Conservation (phyloP, 1,140 invertebrate genomes). For the Chelonus insularis region DNA sequence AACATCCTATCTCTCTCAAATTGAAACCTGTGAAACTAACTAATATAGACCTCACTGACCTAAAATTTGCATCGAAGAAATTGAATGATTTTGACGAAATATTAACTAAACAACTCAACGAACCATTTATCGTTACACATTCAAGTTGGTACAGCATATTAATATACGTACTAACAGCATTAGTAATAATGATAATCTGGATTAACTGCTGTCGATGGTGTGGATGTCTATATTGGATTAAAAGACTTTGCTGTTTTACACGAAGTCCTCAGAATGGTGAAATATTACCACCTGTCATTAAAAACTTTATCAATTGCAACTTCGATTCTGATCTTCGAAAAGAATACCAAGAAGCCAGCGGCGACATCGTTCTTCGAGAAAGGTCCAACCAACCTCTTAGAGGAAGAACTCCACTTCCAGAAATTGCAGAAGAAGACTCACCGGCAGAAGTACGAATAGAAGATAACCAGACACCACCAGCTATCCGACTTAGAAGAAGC, state of each 20-base stretch:
- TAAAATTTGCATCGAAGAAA: conserved; percentile 7
- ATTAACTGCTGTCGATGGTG: conserved; percentile 12
- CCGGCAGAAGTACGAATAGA: too few species aligned
- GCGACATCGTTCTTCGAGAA: too few species aligned
- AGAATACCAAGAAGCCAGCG: neutral
- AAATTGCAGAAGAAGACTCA: too few species aligned
- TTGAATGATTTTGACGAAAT: conserved; percentile 13
- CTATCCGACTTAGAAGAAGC: too few species aligned
- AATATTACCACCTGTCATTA: too few species aligned
- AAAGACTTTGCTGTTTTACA: conserved; percentile 21
- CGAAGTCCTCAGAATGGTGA: neutral
- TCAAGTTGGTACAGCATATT: conserved; percentile 7
- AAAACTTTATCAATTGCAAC: too few species aligned
- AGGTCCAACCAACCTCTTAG: too few species aligned
- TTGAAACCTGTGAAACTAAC: neutral
- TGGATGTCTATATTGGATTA: conserved; percentile 5
- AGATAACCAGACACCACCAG: too few species aligned
- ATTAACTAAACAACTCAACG: conserved; percentile 9
- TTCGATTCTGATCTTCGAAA: too few species aligned
- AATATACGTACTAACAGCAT: neutral
- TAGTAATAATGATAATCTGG: conserved; percentile 1
- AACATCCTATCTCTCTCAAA: neutral
- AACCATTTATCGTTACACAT: conserved; percentile 15
- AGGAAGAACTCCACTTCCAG: too few species aligned
- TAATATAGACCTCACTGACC: conserved; percentile 12